Percentiles rank a stretch among this genome's conserved stretches.
Evolutionary conservation across 2,113 vertebrate genomes (phyloP).

Genomic region (Alosa alosa): DNA sequence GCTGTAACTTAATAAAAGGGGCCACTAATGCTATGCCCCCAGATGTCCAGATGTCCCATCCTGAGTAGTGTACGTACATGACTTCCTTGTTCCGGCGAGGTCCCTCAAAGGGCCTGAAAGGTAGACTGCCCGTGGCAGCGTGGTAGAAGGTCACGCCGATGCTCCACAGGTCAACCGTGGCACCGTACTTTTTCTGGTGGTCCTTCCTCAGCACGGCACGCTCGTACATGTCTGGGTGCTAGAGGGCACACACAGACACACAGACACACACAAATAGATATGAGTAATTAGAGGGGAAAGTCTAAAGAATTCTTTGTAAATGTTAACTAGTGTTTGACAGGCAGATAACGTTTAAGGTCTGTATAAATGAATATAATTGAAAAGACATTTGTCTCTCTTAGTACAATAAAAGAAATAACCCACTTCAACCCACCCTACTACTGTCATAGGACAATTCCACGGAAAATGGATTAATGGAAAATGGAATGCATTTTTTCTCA

Average conservation of each 20-base stretch:
- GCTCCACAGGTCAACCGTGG: conserved; percentile 97
- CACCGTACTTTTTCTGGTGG: conserved; percentile 96
- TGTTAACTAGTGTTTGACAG: not conserved
- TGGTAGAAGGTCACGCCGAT: conserved; percentile 98
- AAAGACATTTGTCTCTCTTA: not conserved
- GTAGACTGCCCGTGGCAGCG: conserved; percentile 91
- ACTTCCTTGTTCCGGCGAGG: conserved; percentile 98
- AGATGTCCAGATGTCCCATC: too few species aligned
- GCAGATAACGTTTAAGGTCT: not conserved
- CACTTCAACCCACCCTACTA: not conserved
- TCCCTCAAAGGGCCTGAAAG: conserved; percentile 95
- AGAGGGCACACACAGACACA: not conserved
- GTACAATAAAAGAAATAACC: not conserved
- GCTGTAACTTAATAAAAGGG: not conserved
- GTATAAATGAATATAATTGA: not conserved
- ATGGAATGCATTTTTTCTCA: too few species aligned
- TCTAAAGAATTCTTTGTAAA: not conserved
- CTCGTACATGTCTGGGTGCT: conserved; percentile 98
- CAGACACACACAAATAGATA: not conserved
- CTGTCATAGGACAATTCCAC: not conserved
- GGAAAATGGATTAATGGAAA: too few species aligned
- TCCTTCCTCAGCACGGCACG: conserved; percentile 94
- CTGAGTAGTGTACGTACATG: conserved; percentile 72
- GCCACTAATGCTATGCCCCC: not conserved
- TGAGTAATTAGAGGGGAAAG: not conserved